Percentiles rank a stretch among this genome's conserved stretches.
Evolutionary conservation across 2,113 vertebrate species (phyloP).

Genomic region (Malaclemys terrapin): DNA sequence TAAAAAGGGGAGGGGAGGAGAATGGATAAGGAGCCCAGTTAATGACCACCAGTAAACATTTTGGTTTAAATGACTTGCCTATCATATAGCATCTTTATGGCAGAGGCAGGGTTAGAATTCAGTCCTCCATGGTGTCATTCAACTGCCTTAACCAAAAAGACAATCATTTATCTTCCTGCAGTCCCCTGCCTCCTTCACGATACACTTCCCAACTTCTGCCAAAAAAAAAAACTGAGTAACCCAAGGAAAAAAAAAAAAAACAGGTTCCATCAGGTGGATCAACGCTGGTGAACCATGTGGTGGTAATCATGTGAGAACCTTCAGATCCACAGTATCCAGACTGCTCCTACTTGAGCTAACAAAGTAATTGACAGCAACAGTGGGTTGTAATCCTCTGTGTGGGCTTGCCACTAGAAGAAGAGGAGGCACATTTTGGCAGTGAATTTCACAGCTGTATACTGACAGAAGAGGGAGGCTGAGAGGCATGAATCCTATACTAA

Average conservation of each 20-base stretch:
- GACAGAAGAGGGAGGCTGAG: neutral
- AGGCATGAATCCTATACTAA: neutral
- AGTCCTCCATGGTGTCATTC: neutral
- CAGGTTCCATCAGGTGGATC: neutral
- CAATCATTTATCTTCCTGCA: neutral
- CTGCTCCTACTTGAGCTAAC: neutral
- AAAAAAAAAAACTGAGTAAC: neutral
- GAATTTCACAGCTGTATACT: neutral
- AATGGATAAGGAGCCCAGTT: neutral
- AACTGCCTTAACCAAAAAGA: neutral
- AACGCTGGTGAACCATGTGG: neutral
- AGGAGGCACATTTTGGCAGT: neutral
- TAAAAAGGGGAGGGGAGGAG: neutral
- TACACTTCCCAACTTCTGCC: neutral
- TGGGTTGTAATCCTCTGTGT: neutral
- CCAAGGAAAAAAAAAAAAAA: neutral
- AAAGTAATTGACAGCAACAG: neutral
- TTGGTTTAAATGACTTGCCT: neutral
- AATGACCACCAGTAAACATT: neutral
- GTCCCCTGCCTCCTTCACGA: neutral
- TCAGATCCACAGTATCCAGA: neutral
- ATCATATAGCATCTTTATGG: neutral
- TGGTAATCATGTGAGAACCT: neutral
- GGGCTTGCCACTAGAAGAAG: neutral
- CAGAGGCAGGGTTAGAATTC: neutral